Evolutionary conservation across 2,888 invertebrate genomes (phyloP), one percentile per base, ranked within the genome.

Genomic region (Thymelicus acteon): DNA sequence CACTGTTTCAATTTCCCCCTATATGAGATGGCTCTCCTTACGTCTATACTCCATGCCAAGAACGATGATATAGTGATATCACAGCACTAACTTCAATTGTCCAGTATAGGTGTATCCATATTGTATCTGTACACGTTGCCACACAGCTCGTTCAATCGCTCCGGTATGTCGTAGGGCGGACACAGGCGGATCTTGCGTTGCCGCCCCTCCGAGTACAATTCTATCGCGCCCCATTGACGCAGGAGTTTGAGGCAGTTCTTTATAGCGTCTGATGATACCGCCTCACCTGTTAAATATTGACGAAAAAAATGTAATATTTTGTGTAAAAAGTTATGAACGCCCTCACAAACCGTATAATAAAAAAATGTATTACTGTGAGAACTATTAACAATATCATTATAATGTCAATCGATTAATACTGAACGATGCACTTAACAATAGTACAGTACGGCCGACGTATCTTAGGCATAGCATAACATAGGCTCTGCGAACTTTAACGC

Each of bases 221-320:
- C 97, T 47, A 98, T 82, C 12, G 97, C 95, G 75, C 96, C 96
- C 97, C 97, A 97, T 79, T 97, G 96, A 75, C 97, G 96, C 52
- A 97, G 95, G 0, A 98, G 88, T 76, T 97, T 97, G 40, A 98
- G 87, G 67, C 97, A 97, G 89, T 98, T 98, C 82, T 96, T 96
- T 65, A 98, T 95, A 0, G 97, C 96, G 85, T 98, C 98, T 8
- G 97, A 96, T 7, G 97, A 97, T 64, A 98, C 95, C 81, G 98
- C 97, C 89, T 98, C 98, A 76, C 96, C 98, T 98, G 89, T 4
- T 76, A 80, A 80, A 66, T 1, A 58, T 60, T 13, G 3, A 40
- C 6, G 19, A 19, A 61, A 44, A 47, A 19, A 2, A 47, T 47
- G 47, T 44, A 6, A 7, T 19, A 52, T 31, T 31, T 5, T 31